Percentiles rank a stretch among this genome's conserved stretches.
phyloP scores from a whole-genome alignment of 2,113 vertebrate species.

The Noctilio leporinus region DNA sequence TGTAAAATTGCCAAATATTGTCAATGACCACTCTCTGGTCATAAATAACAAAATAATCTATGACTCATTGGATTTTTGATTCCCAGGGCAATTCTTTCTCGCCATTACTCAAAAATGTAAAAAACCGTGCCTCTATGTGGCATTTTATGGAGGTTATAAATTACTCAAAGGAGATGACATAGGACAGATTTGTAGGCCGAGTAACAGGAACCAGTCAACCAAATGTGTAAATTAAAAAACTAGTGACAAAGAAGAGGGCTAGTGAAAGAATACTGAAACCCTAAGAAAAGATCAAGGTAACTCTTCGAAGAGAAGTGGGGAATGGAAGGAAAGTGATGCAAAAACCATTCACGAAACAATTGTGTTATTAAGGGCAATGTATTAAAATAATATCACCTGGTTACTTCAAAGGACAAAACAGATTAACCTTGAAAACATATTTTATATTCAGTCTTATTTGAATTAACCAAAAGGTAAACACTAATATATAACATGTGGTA shows the following conservation, averaged over 20 bases:
- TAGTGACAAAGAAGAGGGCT: constrained; percentile 68
- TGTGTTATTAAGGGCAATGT: background rate
- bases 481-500: background rate
- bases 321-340: constrained; percentile 12
- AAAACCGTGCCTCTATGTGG: constrained; percentile 78
- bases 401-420: constrained; percentile 21
- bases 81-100: constrained; percentile 82
- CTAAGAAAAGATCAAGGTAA: constrained; percentile 67
- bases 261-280: constrained; percentile 69
- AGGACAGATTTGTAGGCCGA: constrained; percentile 83
- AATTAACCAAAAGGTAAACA: background rate
- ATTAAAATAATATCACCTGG: background rate
- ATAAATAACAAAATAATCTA: constrained; percentile 86
- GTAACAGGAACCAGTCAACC: constrained; percentile 78
- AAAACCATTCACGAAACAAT: constrained; percentile 40
- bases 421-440: constrained; percentile 10
- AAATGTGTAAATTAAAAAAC: constrained; percentile 80
- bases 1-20: constrained; percentile 87
- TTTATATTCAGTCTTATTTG: constrained; percentile 18
- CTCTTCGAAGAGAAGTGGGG: constrained; percentile 14
- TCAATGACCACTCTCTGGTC: constrained; percentile 82
- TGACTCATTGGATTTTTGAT: constrained; percentile 84
- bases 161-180: constrained; percentile 85
- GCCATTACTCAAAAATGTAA: constrained; percentile 83
- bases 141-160: constrained; percentile 86